Base-by-base conservation (phyloP, 2,797 vertebrate species). In the Chiropotes sagulatus region DNA sequence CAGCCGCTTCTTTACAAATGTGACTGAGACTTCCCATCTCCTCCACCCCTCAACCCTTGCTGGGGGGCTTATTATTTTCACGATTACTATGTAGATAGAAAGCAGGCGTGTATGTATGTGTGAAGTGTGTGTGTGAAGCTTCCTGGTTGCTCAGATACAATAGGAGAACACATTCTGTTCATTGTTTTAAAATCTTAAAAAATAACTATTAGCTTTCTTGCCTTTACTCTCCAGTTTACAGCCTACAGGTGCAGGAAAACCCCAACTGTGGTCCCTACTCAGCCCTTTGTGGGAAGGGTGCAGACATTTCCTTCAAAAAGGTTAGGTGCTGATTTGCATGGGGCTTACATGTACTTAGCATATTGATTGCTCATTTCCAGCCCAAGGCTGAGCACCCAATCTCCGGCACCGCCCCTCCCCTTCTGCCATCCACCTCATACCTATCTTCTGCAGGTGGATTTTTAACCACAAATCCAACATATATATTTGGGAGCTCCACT, bases 311-410 rank as follows among this genome's bases (percentile, higher is more conserved):
- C 90, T 90, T 41, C 5, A 3, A 30, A 73, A 95, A 94, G 92
- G 88, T 33, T 64, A 79, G 50, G 48, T 4, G 39, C 70, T 61
- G 26, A 96, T 97, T 87, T 89, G 73, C 95, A 92, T 73, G 70
- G 13, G 14, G 1, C 75, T 44, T 22, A 36, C 93, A 30, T 75
- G n/a, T 2, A 79, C 41, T 97, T 88, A 87, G 75, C 94, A 93
- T 94, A 84, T 17, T 84, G 61, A 94, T 89, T 90, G 83, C 97
- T 95, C 61, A 50, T 91, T 94, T 95, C 75, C 75, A 72, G 86
- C 39, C 30, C 13, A 12, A 52, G 6, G 44, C 78, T 19, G 6
- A 58, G 2, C 12, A 4, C 72, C 6, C 5, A 1, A 2, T 64
- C 82, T 93, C 52, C 2, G 1, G 7, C 1, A 0, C 46, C 9